Conservation (phyloP, 2,888 invertebrate species). For the Cepaea hortensis region DNA sequence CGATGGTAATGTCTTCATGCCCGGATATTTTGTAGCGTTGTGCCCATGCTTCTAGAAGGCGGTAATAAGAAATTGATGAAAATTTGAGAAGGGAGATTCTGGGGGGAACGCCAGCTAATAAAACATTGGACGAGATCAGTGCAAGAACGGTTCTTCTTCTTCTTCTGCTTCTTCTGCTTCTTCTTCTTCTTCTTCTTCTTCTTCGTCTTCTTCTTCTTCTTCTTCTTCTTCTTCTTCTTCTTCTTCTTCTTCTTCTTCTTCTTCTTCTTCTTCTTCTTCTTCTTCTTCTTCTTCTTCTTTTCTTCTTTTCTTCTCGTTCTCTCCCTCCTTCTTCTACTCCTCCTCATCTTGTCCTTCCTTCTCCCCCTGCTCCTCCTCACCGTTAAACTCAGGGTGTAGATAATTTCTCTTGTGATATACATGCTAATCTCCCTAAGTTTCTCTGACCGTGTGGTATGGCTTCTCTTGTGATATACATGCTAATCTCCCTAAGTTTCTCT, state of each 20-base stretch:
- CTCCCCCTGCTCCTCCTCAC: not conserved
- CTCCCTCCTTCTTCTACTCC: slow-evolving; percentile 10
- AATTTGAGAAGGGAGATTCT: not conserved
- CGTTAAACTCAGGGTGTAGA: not conserved
- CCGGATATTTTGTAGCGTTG: not conserved
- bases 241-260: slow-evolving; percentile 24
- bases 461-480: no score
- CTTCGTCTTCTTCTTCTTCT: slow-evolving; percentile 22
- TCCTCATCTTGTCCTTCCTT: not conserved
- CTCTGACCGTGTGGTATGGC: no score
- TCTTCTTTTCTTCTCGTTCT: slow-evolving; percentile 12
- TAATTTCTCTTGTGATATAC: no score
- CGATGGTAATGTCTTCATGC: not conserved
- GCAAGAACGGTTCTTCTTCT: not conserved
- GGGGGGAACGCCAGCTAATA: not conserved
- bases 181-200: slow-evolving; percentile 20
- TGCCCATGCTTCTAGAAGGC: no score
- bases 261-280: slow-evolving; percentile 33
- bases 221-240: not conserved
- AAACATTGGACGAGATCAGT: not conserved
- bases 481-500: no score
- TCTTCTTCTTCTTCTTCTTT: not conserved
- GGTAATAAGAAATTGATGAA: not conserved
- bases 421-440: no score
- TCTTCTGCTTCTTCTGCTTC: slow-evolving; percentile 23